phyloP scores from a whole-genome alignment of 2,113 vertebrate species.

The Phylloscopus trochiloides region DNA sequence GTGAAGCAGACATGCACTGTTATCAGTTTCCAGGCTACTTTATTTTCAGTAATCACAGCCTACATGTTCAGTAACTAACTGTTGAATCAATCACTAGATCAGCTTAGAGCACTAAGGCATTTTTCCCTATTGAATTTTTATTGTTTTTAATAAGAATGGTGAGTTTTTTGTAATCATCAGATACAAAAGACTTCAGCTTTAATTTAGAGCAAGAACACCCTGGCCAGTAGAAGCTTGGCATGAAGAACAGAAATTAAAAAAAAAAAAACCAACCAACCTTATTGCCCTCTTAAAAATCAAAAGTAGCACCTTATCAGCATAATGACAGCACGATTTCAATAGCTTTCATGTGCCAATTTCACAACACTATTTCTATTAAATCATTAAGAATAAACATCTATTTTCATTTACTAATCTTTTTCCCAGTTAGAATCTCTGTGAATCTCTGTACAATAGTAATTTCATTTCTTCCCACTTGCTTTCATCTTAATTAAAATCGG shows the following conservation, averaged over 20 bases:
- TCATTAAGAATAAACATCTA: slow-evolving; percentile 37
- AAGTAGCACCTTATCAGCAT: slow-evolving; percentile 50
- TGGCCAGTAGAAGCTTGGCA: not conserved
- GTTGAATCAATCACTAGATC: not conserved
- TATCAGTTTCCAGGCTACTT: not conserved
- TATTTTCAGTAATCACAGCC: not conserved
- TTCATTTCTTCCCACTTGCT: slow-evolving; percentile 47
- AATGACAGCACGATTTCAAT: slow-evolving; percentile 20
- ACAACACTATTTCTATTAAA: not conserved
- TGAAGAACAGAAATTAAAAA: not conserved
- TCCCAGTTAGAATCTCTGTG: slow-evolving; percentile 33
- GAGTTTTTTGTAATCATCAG: not conserved
- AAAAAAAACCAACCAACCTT: not conserved
- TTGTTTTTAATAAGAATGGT: slow-evolving; percentile 11
- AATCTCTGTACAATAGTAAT: slow-evolving; percentile 20
- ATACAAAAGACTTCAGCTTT: slow-evolving; percentile 32
- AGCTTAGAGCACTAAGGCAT: not conserved
- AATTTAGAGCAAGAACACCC: slow-evolving; percentile 4
- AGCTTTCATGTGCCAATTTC: slow-evolving; percentile 16
- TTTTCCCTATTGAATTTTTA: not conserved
- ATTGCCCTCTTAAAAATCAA: slow-evolving; percentile 11
- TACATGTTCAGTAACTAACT: not conserved
- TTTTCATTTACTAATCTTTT: slow-evolving; percentile 46
- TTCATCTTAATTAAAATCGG: slow-evolving; percentile 71
- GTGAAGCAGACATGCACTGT: not conserved